Evolutionary conservation across 2,797 vertebrate species (phyloP), one percentile per base, ranked within the genome.

Genomic region (Choloepus didactylus): DNA sequence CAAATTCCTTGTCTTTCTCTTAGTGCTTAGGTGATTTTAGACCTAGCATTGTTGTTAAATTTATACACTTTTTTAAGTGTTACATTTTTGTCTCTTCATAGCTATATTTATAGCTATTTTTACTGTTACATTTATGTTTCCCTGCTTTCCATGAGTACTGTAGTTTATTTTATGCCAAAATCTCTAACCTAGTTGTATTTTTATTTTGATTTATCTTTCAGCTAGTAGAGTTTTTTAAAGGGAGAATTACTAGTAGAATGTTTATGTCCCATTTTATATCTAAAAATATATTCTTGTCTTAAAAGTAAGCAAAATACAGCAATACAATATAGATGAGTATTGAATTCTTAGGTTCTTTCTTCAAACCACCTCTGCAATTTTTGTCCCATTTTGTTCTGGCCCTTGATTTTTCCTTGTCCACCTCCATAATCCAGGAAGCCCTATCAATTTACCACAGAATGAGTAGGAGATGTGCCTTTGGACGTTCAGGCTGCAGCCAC

Each of bases 161-260:
- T 51, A 21, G 69, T 35, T 80, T 87, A 69, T 86, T 95, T 86
- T 84, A 93, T 80, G 59, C 64, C 93, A 75, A 66, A n/a, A 89
- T 44, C 18, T 77, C 59, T 91, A 75, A 89, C 44, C 41, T 85
- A 86, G 70, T 89, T 94, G 27, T 87, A 66, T 87, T 95, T 96
- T 70, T 73, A 84, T 94, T 91, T 89, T 89, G 69, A 96, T 96
- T 93, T 92, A 92, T 96, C 8, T 67, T 51, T 87, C 38, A 41
- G 56, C 66, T 85, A 92, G 66, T 89, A 12, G 60, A 91, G 86
- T 67, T 80, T 91, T 96, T 94, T 72, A 91, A 94, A 93, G 21
- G 6, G 10, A 94, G 8, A 4, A 93, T 49, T 80, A 81, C 59
- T 81, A 70, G 87, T 64, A 54, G 89, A 89, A 44, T 94, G 89